These are phyloP conservation scores for Orchestia grillus DNA, from an alignment of 1,140 invertebrate genomes.

Conservation along the genomic window DNA sequence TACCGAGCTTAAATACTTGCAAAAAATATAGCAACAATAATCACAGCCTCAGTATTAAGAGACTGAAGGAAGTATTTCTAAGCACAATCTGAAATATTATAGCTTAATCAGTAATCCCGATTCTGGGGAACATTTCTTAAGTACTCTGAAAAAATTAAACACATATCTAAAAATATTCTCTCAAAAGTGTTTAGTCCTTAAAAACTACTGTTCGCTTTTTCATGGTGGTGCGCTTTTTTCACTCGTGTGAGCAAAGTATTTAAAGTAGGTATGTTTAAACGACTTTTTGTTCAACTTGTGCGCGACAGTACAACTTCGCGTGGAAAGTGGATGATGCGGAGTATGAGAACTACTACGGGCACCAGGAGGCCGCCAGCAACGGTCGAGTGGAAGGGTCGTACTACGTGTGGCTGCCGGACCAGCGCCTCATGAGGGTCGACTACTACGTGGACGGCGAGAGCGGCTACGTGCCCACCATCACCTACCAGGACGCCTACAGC, in stretches of 20 bases:
- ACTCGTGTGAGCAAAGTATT: neutral
- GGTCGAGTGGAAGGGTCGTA: conserved; percentile 67
- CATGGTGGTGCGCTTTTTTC: neutral
- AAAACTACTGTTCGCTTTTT: neutral
- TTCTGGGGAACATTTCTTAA: neutral
- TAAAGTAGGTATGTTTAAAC: neutral
- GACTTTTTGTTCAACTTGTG: neutral
- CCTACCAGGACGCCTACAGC: conserved; percentile 58
- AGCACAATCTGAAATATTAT: neutral
- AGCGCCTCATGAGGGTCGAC: conserved; percentile 65
- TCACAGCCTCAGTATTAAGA: too few species aligned
- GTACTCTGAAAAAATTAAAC: neutral
- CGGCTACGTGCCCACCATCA: conserved; percentile 66
- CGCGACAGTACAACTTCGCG: conserved; percentile 84
- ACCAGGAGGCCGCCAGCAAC: conserved; percentile 63
- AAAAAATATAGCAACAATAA: neutral
- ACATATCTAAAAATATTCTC: neutral
- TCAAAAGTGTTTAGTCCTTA: neutral
- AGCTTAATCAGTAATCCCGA: neutral
- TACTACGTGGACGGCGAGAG: conserved; percentile 67
- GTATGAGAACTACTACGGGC: conserved; percentile 68
- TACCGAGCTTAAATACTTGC: neutral
- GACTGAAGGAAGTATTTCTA: neutral
- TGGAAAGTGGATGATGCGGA: conserved; percentile 85
- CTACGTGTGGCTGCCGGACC: conserved; percentile 68